Conservation (phyloP, 2,888 invertebrate species). For the Adela reaumurella region DNA sequence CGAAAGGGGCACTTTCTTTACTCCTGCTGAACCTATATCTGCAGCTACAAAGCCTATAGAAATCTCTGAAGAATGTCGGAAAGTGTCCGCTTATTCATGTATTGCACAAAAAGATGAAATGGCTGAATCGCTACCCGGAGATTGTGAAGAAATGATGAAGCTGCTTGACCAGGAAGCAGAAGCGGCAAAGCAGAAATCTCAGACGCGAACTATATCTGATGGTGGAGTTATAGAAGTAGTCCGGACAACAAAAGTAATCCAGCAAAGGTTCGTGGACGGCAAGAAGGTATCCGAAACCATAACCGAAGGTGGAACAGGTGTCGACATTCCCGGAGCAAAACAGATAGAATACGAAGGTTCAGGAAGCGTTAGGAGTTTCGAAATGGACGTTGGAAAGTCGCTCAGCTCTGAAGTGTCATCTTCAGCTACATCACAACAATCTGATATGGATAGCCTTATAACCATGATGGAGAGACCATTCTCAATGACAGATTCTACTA, state of each 20-base stretch:
- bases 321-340: constrained; percentile 38
- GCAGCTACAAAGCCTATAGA: constrained; percentile 21
- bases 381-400: constrained; percentile 33
- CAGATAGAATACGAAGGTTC: constrained; percentile 19
- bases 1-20: constrained; percentile 46
- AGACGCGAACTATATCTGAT: constrained; percentile 27
- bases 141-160: constrained; percentile 59
- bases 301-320: constrained; percentile 37
- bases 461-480: constrained; percentile 40
- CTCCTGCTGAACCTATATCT: constrained; percentile 28
- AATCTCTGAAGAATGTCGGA: constrained; percentile 39
- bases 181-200: constrained; percentile 21
- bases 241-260: constrained; percentile 42
- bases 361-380: constrained; percentile 12
- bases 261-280: constrained; percentile 45
- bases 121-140: constrained; percentile 55
- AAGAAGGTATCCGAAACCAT: constrained; percentile 47
- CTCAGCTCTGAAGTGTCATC: constrained; percentile 51
- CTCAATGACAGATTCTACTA: constrained; percentile 26
- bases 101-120: constrained; percentile 48
- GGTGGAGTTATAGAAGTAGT: constrained; percentile 39
- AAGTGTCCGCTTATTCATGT: constrained; percentile 39
- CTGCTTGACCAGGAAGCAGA: constrained; percentile 51
- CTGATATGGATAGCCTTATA: constrained; percentile 48
- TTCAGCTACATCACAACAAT: constrained; percentile 48